Evolutionary conservation across 2,888 invertebrate species (phyloP).

Genomic region (Acutogordius australiensis): DNA sequence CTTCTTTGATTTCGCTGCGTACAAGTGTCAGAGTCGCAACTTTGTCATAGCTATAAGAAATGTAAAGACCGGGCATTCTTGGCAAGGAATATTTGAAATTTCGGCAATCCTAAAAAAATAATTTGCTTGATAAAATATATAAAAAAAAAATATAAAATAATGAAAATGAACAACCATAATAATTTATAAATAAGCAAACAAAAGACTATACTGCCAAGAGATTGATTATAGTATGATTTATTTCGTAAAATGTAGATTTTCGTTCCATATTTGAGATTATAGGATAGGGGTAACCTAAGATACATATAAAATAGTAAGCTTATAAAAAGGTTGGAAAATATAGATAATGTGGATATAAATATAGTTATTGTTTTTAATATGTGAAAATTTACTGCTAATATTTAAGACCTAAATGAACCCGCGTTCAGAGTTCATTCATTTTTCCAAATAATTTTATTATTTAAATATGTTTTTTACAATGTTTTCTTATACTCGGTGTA

Average conservation of each 20-base stretch:
- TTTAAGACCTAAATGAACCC: too few relatives aligned
- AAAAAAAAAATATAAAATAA: neutral
- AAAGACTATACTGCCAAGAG: constrained; percentile 32
- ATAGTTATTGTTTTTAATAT: too few relatives aligned
- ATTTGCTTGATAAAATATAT: neutral
- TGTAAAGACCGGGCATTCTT: constrained; percentile 41
- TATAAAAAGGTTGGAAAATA: too few relatives aligned
- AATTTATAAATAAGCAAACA: neutral
- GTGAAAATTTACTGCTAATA: too few relatives aligned
- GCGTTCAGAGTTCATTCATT: too few relatives aligned
- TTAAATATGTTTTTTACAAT: too few relatives aligned
- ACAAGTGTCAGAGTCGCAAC: constrained; percentile 39
- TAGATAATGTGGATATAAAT: too few relatives aligned
- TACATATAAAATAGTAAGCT: too few relatives aligned
- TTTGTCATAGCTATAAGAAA: constrained; percentile 50
- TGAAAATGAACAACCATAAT: constrained; percentile 12
- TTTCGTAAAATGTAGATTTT: constrained; percentile 49
- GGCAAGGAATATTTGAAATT: constrained; percentile 50
- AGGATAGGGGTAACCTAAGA: constrained; percentile 43
- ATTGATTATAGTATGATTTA: constrained; percentile 59
- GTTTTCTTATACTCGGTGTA: too few relatives aligned
- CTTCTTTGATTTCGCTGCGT: neutral
- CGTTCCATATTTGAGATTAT: constrained; percentile 44
- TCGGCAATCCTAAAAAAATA: constrained; percentile 37
- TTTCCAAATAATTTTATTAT: too few relatives aligned